These are phyloP conservation scores for Semicossyphus pulcher DNA, from an alignment of 2,113 vertebrate genomes.

Conservation along the genomic window DNA sequence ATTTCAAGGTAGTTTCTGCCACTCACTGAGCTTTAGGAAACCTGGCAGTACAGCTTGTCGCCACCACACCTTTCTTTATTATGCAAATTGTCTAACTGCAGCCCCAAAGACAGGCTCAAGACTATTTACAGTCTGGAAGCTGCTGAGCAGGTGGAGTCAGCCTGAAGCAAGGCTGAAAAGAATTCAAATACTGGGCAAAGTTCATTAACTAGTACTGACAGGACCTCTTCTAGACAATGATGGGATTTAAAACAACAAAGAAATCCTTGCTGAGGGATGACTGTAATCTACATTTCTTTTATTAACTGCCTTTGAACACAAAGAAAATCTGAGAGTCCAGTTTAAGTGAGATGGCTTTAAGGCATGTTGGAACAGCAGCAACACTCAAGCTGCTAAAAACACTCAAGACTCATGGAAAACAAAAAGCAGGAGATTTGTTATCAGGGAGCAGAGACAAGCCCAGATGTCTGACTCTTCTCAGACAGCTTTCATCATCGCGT, in stretches of 20 bases:
- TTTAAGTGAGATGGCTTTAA: conserved; percentile 4
- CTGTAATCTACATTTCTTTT: neutral
- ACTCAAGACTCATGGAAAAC: too few relatives aligned
- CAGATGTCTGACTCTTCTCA: conserved; percentile 36
- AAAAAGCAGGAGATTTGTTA: too few relatives aligned
- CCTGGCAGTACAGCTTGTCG: conserved; percentile 7
- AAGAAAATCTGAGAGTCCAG: conserved; percentile 11
- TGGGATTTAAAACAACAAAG: neutral
- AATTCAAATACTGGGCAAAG: neutral
- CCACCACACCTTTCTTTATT: conserved; percentile 61
- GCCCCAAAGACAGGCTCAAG: conserved; percentile 1
- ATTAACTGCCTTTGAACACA: conserved; percentile 8
- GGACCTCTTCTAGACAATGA: neutral
- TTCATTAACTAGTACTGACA: conserved; percentile 9
- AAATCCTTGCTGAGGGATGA: neutral
- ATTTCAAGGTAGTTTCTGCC: conserved; percentile 31
- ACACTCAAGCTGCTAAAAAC: neutral
- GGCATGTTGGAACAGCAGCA: neutral
- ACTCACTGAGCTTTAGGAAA: conserved; percentile 19
- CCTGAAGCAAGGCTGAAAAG: neutral
- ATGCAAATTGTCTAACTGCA: neutral
- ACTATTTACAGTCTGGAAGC: conserved; percentile 32
- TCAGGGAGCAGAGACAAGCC: conserved; percentile 21
- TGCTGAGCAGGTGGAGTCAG: conserved; percentile 48
- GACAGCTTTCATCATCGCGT: neutral